Evolutionary conservation across 2,113 vertebrate genomes (phyloP), one percentile per base, ranked within the genome.

Genomic region (Pionites leucogaster): DNA sequence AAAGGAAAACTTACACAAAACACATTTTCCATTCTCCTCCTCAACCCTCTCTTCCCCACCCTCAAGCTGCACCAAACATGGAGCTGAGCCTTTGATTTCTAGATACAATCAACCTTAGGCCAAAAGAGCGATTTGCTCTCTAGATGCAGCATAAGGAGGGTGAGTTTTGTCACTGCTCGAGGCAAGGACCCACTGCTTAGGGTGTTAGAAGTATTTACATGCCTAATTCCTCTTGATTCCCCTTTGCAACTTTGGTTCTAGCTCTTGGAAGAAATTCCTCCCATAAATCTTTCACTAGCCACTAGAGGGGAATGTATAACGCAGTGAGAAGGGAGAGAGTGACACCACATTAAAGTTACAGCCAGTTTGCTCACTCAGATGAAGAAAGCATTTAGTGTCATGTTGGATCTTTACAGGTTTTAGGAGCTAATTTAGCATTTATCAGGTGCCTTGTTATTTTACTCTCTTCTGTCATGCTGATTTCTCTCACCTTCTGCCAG

Each of bases 291-390:
- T 88, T 87, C 87, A 77, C 17, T 88, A 91, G 81, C 92, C 96
- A 91, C 96, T 94, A 92, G 95, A 95, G 92, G 83, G 93, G 88
- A 96, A 96, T 50, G 78, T 87, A 2, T 67, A 94, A 91, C 47
- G 2, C 70, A 5, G n/a, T 13, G 70, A 85, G 81, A 79, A 89
- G 42, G 70, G 62, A 76, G 67, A 50, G 42, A 63, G 78, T 25
- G 74, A 59, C 80, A 82, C 1, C 7, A 24, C 57, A 72, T 55
- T 63, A 35, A 53, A 92, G n/a, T 11, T 72, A 70, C 50, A 92
- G 85, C 65, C 82, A 31, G 74, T 85, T 87, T 79, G 49, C 86
- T 76, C 27, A 4, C 25, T 76, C 57, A 39, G 39, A 84, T 68
- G 57, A 76, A 75, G 71, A 55, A 79, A 89, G 28, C 41, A 65